Evolutionary conservation across 2,888 invertebrate species (phyloP).

Genomic region (Iselma pallidipennis): DNA sequence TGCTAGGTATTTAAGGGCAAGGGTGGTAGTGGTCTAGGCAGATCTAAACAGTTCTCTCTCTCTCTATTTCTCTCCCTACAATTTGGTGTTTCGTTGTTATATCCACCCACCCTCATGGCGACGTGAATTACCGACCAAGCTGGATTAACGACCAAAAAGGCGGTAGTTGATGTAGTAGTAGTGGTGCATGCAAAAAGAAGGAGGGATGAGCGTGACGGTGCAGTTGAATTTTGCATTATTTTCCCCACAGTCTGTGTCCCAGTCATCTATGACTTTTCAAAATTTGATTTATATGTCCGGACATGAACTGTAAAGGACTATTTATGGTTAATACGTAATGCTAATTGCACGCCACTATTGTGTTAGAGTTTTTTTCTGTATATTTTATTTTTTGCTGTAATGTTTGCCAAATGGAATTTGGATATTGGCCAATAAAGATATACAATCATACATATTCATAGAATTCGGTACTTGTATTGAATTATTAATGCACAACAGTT

Average conservation of each 20-base stretch:
- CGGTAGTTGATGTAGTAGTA: not conserved
- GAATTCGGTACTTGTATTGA: not conserved
- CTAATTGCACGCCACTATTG: not conserved
- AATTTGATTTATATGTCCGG: conserved; percentile 2
- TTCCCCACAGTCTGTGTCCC: not conserved
- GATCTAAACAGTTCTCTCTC: conserved; percentile 8
- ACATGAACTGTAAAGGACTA: not conserved
- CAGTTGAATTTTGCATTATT: conserved; percentile 7
- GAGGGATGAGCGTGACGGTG: not conserved
- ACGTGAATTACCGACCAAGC: conserved; percentile 2
- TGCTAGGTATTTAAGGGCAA: conserved; percentile 36
- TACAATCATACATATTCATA: not conserved
- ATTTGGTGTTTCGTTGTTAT: not conserved
- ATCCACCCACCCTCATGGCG: not conserved
- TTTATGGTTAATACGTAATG: not conserved
- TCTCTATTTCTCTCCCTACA: conserved; percentile 4
- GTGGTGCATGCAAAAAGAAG: not conserved
- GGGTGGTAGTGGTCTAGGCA: too few relatives aligned
- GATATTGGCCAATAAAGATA: not conserved
- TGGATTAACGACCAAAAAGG: conserved; percentile 1
- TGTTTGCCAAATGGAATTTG: not conserved
- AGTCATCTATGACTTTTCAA: not conserved
- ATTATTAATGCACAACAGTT: not conserved
- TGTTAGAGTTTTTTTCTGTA: not conserved
- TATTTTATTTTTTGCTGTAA: too few relatives aligned